phyloP scores from a whole-genome alignment of 53 echinoderm and acorn worm species.

The Temnopleurus reevesii region DNA sequence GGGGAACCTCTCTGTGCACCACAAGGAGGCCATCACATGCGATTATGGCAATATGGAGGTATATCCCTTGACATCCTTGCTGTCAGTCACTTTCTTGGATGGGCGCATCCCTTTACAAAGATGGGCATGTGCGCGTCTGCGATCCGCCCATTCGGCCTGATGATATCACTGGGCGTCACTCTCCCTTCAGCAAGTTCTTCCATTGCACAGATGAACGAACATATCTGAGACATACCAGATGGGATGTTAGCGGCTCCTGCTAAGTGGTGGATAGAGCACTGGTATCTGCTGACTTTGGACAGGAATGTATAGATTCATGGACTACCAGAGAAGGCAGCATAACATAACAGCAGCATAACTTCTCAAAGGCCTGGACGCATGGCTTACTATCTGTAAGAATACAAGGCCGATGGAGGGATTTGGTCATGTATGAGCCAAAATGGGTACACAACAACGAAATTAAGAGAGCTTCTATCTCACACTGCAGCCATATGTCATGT shows the following conservation, averaged over 20 bases:
- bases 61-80: slow-evolving; percentile 73
- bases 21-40: slow-evolving; percentile 73
- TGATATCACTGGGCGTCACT: slow-evolving; percentile 43
- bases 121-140: slow-evolving; percentile 62
- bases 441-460: slow-evolving; percentile 61
- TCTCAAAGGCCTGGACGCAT: no score
- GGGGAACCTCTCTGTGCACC: slow-evolving; percentile 55
- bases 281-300: no score
- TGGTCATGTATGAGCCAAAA: slow-evolving; percentile 66
- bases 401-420: slow-evolving; percentile 8
- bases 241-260: not conserved
- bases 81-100: slow-evolving; percentile 70
- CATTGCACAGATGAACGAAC: slow-evolving; percentile 46
- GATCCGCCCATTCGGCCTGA: slow-evolving; percentile 63
- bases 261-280: not conserved
- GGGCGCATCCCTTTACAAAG: no score
- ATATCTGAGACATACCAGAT: slow-evolving; percentile 69
- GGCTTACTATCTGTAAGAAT: not conserved
- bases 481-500: slow-evolving; percentile 61
- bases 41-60: slow-evolving; percentile 63
- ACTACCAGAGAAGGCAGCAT: not conserved
- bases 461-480: slow-evolving; percentile 65
- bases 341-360: no score
- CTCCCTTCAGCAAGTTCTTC: slow-evolving; percentile 56
- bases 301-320: not conserved